These are phyloP conservation scores for Tryphoninae sp. DNA, from an alignment of 2,888 invertebrate species.

Conservation along the genomic window DNA sequence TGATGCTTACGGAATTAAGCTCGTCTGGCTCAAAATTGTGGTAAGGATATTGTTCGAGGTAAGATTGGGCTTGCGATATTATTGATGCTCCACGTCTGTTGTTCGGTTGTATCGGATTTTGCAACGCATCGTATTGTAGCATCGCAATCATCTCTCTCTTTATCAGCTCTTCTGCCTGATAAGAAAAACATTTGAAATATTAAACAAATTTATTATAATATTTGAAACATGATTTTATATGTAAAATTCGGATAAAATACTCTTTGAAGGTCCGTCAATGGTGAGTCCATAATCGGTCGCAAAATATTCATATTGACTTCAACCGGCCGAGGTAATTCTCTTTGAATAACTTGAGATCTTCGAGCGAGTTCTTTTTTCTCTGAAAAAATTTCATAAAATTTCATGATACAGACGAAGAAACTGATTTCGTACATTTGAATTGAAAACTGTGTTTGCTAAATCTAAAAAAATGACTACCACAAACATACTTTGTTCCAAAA, in stretches of 20 bases:
- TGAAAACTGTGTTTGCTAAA: neutral
- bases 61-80: conserved; percentile 88
- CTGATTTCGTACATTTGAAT: neutral
- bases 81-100: conserved; percentile 83
- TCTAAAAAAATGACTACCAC: conserved; percentile 6
- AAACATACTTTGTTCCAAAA: conserved; percentile 85
- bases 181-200: neutral
- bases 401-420: conserved; percentile 18
- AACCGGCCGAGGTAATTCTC: conserved; percentile 88
- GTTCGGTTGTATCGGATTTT: conserved; percentile 86
- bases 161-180: conserved; percentile 95
- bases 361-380: conserved; percentile 87
- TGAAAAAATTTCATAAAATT: conserved; percentile 72
- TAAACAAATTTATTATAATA: neutral
- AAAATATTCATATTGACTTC: conserved; percentile 93
- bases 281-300: conserved; percentile 88
- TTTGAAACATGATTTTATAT: neutral
- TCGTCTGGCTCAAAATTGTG: conserved; percentile 88
- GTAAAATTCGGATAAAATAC: conserved; percentile 73
- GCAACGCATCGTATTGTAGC: conserved; percentile 94
- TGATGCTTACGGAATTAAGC: conserved; percentile 81
- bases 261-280: conserved; percentile 92
- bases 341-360: conserved; percentile 93
- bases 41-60: conserved; percentile 94
- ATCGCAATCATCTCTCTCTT: conserved; percentile 98